Conservation (phyloP, 1,140 invertebrate genomes). For the Leptinotarsa lineolata region DNA sequence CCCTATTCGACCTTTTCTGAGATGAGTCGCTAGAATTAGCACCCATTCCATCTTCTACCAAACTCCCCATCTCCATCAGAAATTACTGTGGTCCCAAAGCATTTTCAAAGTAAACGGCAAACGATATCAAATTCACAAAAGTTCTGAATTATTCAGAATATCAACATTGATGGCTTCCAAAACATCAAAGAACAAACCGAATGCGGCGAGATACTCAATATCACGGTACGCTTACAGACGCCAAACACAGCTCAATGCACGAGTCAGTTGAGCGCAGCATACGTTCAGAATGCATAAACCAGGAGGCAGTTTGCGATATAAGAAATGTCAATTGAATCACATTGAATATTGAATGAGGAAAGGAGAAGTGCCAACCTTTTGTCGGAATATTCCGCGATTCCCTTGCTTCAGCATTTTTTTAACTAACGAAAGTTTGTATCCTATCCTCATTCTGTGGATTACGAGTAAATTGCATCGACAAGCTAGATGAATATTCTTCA, state of each 20-base stretch:
- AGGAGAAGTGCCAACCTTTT: no score
- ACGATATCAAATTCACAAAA: background rate
- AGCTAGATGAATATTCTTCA: no score
- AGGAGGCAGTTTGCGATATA: background rate
- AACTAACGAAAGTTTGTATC: no score
- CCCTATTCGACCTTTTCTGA: no score
- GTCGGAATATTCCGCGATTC: no score
- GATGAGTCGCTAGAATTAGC: no score
- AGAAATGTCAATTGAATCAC: background rate
- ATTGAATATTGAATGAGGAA: background rate
- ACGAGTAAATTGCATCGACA: no score
- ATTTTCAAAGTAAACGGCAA: background rate
- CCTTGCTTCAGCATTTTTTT: no score
- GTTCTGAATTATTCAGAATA: constrained; percentile 1
- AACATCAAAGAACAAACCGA: background rate
- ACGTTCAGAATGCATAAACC: constrained; percentile 2
- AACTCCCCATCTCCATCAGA: background rate
- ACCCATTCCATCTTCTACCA: no score
- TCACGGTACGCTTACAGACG: background rate
- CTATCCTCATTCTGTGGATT: no score
- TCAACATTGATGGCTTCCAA: constrained; percentile 2
- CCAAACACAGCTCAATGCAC: background rate
- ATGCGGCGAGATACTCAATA: background rate
- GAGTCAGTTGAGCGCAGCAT: background rate
- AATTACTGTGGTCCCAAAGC: background rate